A percentile compares a stretch with the other conserved stretches of the same genome.
Evolutionary conservation across 92 coral and sea anemone species (phyloP).

Genomic region (Porites divaricata): DNA sequence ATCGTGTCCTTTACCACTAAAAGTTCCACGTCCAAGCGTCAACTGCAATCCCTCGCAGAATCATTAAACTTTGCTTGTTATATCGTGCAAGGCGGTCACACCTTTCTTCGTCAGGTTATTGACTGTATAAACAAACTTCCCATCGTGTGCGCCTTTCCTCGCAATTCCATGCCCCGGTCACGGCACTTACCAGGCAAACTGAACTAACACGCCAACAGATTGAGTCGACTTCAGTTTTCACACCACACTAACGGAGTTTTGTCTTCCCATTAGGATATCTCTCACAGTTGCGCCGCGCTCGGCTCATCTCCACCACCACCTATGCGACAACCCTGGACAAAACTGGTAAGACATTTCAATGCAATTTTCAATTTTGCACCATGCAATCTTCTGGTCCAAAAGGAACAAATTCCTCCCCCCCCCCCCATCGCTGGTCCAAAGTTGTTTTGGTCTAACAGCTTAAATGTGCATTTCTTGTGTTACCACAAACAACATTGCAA

Average conservation of each 20-base stretch:
- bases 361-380: no score
- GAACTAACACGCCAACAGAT: no score
- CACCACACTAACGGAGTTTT: neutral
- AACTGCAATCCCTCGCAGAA: slow-evolving; percentile 22
- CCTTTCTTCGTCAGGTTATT: slow-evolving; percentile 26
- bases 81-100: slow-evolving; percentile 7
- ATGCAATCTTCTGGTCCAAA: no score
- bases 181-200: no score
- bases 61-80: slow-evolving; percentile 16
- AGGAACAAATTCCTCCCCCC: no score
- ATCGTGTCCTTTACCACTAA: neutral
- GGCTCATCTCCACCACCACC: neutral
- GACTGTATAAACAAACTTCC: slow-evolving; percentile 21
- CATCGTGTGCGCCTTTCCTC: slow-evolving; percentile 18
- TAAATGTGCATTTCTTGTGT: no score
- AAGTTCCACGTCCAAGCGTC: slow-evolving; percentile 13
- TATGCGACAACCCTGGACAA: no score
- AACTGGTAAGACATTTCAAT: no score
- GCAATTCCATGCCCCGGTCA: slow-evolving; percentile 16
- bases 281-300: neutral
- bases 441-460: no score
- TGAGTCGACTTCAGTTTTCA: neutral
- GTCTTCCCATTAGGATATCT: neutral
- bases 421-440: no score
- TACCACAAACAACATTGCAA: no score